Base-by-base conservation (phyloP, 2,888 invertebrate genomes). In the Orchesellides sinensis region DNA sequence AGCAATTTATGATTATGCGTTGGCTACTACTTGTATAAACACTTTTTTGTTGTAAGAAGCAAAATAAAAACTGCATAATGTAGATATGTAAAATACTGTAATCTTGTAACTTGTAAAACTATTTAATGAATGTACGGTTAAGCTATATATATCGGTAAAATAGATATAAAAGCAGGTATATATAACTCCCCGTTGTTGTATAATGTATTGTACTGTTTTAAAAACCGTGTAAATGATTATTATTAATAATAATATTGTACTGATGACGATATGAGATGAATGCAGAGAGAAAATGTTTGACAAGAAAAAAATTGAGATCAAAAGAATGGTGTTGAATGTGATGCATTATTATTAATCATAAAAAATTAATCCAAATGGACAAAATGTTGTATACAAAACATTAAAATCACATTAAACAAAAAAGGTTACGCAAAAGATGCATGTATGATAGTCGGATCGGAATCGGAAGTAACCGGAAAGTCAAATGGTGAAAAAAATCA, bases 141-240 rank as follows among this genome's bases (percentile, higher is more conserved):
- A 29, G 3, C 12, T 32, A 63, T 27, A 40, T 40, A 63, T 25
- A 47, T 45, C 23, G 27, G 14, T 56, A 56, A 29, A 59, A 29
- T 59, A 59, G 29, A 17, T 21, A 14, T 17, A 49, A 47, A 59
- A 54, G 59, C 59, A 29, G 59, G 59, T 59, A 59, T 54, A n/a
- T n/a, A n/a, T n/a, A 54, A 29, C 40, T 40, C 35, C 77, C 78
- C 78, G 78, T 78, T 78, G 78, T 78, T 78, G 78, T 78, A 69
- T 78, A 78, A 78, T 78, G 68, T 68, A 77, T 65, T 70, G 45
- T 74, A 74, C 74, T 74, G 63, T 77, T 77, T 77, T 29, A 77
- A 77, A 78, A 68, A 68, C 54, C 52, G 49, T 78, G 78, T 69
- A 75, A 40, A 78, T 69, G 68, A 68, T 66, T 56, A 75, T 14